Percentiles rank a stretch among this genome's conserved stretches.
Evolutionary conservation across 2,797 vertebrate genomes (phyloP).

Genomic region (Cacajao melanocephalus): DNA sequence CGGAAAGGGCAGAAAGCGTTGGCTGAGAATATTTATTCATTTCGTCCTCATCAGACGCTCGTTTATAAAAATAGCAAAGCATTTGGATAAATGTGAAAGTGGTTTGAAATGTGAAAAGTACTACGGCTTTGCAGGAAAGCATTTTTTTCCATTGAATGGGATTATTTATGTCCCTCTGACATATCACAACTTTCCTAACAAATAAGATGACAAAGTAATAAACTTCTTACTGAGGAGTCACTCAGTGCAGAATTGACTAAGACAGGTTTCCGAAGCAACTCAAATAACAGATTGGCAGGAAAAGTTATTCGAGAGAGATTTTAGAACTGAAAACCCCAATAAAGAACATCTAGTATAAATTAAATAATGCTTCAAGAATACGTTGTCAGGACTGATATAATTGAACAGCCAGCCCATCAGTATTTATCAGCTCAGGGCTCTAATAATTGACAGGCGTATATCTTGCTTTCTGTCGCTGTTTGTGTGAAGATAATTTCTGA

Average conservation of each 20-base stretch:
- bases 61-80: background rate
- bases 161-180: constrained; percentile 15
- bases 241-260: background rate
- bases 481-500: background rate
- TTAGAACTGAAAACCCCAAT: background rate
- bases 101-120: background rate
- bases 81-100: background rate
- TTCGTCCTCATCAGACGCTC: background rate
- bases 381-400: background rate
- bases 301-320: background rate
- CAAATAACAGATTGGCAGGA: background rate
- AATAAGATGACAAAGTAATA: background rate
- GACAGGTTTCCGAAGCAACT: background rate
- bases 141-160: background rate
- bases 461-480: background rate
- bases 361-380: background rate
- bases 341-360: background rate
- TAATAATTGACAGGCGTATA: fast-evolving
- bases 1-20: background rate
- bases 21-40: background rate
- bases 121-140: background rate
- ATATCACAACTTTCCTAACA: background rate
- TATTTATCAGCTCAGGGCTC: background rate
- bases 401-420: fast-evolving
- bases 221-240: background rate